Evolutionary conservation across 2,888 invertebrate species (phyloP).

Genomic region (Xestia c-nigrum): DNA sequence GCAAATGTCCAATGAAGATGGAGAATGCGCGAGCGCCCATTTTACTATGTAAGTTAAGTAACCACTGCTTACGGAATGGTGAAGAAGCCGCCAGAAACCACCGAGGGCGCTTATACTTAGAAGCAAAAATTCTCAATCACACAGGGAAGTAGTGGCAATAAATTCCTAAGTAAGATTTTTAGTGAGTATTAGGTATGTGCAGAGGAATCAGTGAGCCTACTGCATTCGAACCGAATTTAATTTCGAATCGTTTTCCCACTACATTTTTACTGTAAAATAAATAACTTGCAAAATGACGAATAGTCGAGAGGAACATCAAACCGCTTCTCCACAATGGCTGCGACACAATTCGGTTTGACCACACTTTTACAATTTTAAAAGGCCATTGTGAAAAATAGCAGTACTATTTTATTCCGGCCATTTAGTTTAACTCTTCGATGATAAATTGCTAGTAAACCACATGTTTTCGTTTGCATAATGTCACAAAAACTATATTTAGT

Average conservation of each 20-base stretch:
- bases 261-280: conserved; percentile 19
- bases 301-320: conserved; percentile 22
- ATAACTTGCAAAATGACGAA: conserved; percentile 15
- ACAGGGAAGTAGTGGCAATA: background rate
- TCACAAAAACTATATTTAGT: conserved; percentile 29
- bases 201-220: background rate
- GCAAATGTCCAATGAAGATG: no score
- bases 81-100: no score
- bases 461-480: conserved; percentile 16
- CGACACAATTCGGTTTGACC: conserved; percentile 35
- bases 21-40: background rate
- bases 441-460: conserved; percentile 46
- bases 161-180: no score
- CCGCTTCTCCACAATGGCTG: conserved; percentile 21
- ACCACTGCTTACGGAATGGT: background rate
- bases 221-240: background rate
- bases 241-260: background rate
- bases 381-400: conserved; percentile 32
- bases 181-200: background rate
- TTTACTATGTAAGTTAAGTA: background rate
- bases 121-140: background rate
- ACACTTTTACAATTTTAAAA: conserved; percentile 43
- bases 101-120: no score
- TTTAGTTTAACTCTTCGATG: conserved; percentile 39
- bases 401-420: conserved; percentile 35